Conservation (phyloP, 1,140 invertebrate species). For the Metaphire vulgaris region DNA sequence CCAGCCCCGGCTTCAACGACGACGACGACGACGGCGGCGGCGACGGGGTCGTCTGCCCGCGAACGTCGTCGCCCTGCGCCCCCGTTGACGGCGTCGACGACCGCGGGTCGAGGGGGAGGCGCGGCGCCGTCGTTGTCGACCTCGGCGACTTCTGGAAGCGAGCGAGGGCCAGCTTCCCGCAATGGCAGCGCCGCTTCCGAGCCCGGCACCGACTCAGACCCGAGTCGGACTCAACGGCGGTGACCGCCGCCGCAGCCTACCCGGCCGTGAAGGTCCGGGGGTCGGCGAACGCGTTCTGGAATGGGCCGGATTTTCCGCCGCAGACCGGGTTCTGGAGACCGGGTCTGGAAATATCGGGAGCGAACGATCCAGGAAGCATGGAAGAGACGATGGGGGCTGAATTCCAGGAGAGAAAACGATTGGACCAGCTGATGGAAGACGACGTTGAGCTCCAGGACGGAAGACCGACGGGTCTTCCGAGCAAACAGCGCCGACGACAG, state of each 20-base stretch:
- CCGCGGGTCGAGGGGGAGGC: background rate
- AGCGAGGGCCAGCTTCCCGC: background rate
- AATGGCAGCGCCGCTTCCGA: background rate
- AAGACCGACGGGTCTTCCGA: background rate
- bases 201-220: background rate
- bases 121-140: background rate
- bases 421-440: background rate
- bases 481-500: background rate
- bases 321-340: no score
- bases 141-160: background rate
- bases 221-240: background rate
- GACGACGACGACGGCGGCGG: no score
- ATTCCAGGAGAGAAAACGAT: background rate
- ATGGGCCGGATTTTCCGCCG: background rate
- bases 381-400: no score
- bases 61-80: no score
- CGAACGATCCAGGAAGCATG: background rate
- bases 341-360: background rate
- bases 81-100: no score
- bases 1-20: no score
- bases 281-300: background rate
- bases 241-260: background rate
- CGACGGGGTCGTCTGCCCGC: no score
- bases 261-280: background rate
- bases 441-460: background rate